phyloP scores from a whole-genome alignment of 2,797 vertebrate species.

The Tinamus major region DNA sequence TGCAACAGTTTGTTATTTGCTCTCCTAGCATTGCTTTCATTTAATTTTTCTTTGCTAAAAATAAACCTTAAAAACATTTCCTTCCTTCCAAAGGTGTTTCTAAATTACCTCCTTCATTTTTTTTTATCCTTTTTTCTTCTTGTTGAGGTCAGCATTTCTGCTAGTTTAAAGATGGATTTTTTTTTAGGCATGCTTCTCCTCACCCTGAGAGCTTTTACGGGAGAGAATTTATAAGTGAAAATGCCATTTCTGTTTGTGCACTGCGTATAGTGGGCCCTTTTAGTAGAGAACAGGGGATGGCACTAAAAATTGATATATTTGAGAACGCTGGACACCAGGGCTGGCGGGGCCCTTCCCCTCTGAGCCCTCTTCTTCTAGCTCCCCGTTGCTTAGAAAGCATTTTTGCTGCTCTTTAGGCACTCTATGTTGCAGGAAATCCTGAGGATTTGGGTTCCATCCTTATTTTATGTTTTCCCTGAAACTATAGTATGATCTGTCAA shows the following conservation, averaged over 20 bases:
- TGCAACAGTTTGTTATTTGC: not conserved
- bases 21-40: not conserved
- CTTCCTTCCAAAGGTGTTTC: not conserved
- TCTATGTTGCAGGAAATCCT: not conserved
- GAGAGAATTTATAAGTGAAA: not conserved
- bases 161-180: not conserved
- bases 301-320: not conserved
- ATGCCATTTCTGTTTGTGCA: not conserved
- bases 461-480: not conserved
- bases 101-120: not conserved
- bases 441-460: not conserved
- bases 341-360: not conserved
- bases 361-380: accelerated
- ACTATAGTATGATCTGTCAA: not conserved
- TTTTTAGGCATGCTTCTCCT: not conserved
- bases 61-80: not conserved
- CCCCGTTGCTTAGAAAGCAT: not conserved
- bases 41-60: not conserved
- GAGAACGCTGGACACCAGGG: not conserved
- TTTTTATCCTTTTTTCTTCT: not conserved
- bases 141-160: not conserved
- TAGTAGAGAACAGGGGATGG: not conserved
- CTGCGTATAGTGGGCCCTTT: not conserved
- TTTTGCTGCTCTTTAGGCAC: not conserved
- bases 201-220: not conserved